Evolutionary conservation across 2,113 vertebrate genomes (phyloP).

Genomic region (Crocuta crocuta): DNA sequence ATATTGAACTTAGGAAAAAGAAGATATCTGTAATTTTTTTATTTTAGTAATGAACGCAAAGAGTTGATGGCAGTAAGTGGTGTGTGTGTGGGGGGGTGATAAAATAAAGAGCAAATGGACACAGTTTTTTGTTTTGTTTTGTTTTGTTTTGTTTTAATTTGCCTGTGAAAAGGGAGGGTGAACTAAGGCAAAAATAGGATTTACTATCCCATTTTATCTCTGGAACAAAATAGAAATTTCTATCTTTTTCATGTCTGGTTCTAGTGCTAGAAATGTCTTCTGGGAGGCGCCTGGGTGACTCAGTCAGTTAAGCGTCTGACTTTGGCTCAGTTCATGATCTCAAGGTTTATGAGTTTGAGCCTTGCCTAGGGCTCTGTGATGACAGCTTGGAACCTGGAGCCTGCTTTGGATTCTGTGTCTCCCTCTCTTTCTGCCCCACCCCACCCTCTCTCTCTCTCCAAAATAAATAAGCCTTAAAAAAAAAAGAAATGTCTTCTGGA

Average conservation of each 20-base stretch:
- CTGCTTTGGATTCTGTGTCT: no score
- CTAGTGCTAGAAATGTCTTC: background rate
- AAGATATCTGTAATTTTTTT: background rate
- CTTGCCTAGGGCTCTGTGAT: no score
- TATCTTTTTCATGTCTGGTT: background rate
- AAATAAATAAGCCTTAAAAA: no score
- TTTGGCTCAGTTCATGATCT: no score
- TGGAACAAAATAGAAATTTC: background rate
- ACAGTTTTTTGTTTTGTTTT: background rate
- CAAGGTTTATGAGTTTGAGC: no score
- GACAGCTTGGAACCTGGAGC: no score
- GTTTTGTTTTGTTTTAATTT: background rate
- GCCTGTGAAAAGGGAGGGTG: background rate
- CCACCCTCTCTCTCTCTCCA: no score
- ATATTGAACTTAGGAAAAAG: background rate
- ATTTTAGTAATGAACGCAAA: background rate
- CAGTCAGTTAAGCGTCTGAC: no score
- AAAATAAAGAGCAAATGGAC: background rate
- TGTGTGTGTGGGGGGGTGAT: background rate
- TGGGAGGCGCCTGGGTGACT: background rate
- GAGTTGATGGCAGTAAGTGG: background rate
- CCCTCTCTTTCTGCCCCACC: no score
- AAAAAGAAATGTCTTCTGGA: background rate
- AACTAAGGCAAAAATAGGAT: background rate
- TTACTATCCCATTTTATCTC: background rate